These are phyloP conservation scores for Myioborus melanocephalus DNA, from an alignment of 2,797 vertebrate species.

Conservation along the genomic window DNA sequence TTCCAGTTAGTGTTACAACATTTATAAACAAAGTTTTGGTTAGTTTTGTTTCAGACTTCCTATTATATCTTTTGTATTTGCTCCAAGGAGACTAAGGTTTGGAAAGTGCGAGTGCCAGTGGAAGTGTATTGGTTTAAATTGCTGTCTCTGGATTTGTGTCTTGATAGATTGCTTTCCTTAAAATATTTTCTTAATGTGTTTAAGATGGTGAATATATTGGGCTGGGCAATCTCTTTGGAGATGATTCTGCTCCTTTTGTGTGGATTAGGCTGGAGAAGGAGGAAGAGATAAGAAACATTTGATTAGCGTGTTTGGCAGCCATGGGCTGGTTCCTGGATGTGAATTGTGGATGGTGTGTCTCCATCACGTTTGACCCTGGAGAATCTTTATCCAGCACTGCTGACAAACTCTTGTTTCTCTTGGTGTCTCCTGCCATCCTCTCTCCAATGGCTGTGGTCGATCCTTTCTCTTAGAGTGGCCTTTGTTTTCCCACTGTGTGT, in stretches of 20 bases:
- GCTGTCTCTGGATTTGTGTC: not conserved
- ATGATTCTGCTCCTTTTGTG: not conserved
- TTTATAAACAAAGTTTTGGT: not conserved
- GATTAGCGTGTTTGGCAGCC: not conserved
- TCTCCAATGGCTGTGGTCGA: not conserved
- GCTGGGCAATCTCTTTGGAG: accelerated
- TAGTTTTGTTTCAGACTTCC: not conserved
- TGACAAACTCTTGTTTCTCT: not conserved
- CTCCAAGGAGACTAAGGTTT: not conserved
- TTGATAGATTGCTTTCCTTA: not conserved
- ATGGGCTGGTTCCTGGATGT: not conserved
- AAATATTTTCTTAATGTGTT: not conserved
- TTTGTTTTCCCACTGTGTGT: not conserved
- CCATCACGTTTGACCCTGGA: accelerated
- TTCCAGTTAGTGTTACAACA: not conserved
- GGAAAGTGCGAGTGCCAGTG: not conserved
- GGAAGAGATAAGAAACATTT: not conserved
- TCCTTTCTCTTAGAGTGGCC: not conserved
- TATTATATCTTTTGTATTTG: not conserved
- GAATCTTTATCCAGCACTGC: not conserved
- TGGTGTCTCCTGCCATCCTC: not conserved
- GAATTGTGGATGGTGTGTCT: not conserved
- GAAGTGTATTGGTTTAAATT: not conserved
- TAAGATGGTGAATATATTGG: not conserved
- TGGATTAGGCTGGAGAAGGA: not conserved